phyloP scores from a whole-genome alignment of 2,888 invertebrate genomes.

The Calephelis perditalis region DNA sequence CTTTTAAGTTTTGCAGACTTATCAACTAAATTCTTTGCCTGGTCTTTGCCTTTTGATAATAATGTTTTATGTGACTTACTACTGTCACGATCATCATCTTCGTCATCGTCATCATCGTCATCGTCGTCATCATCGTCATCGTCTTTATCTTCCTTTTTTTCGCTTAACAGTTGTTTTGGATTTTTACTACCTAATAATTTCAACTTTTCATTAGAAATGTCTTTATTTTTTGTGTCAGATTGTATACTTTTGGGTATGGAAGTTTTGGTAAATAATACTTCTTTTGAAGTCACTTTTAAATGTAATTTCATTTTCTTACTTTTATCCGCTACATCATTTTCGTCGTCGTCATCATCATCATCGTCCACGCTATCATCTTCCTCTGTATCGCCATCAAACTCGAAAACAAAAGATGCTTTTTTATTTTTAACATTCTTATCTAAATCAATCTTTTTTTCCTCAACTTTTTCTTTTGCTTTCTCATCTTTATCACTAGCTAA shows the following conservation, averaged over 20 bases:
- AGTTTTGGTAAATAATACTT: neutral
- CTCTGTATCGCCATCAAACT: constrained; percentile 26
- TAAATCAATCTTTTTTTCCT: neutral
- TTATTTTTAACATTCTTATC: constrained; percentile 19
- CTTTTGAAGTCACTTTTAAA: constrained; percentile 5
- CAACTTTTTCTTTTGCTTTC: constrained; percentile 7
- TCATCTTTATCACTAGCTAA: constrained; percentile 1
- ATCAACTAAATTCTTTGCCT: too few species aligned
- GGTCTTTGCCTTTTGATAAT: too few species aligned
- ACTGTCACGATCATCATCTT: constrained; percentile 29
- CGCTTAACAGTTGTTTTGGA: too few species aligned
- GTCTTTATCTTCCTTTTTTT: constrained; percentile 27
- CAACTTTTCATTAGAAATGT: constrained; percentile 1
- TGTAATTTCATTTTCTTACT: neutral
- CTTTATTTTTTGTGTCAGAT: constrained; percentile 2
- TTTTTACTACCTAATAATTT: constrained; percentile 14
- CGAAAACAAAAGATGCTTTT: constrained; percentile 27
- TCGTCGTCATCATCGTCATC: constrained; percentile 34
- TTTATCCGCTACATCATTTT: constrained; percentile 20
- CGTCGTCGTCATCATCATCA: constrained; percentile 27
- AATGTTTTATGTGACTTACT: too few species aligned
- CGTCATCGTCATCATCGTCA: constrained; percentile 30
- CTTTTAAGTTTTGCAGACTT: too few species aligned
- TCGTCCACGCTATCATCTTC: constrained; percentile 26
- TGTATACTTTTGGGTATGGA: neutral